phyloP scores from a whole-genome alignment of 2,797 vertebrate species.

The Peromyscus nudipes region DNA sequence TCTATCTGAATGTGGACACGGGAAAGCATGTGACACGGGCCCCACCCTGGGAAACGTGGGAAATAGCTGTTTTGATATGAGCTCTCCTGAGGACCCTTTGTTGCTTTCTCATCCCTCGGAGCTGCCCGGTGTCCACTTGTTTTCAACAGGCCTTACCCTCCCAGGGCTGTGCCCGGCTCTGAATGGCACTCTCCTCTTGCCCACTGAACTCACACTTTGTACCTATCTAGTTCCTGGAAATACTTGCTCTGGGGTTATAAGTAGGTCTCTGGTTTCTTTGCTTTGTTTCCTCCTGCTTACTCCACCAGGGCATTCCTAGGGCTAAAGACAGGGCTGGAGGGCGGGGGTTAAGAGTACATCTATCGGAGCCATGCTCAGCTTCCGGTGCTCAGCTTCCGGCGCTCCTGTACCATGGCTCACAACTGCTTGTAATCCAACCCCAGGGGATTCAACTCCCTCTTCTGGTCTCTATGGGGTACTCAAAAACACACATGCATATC shows the following conservation, averaged over 20 bases:
- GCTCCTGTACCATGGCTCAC: background rate
- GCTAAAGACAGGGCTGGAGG: background rate
- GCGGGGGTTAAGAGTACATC: background rate
- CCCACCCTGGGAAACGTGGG: background rate
- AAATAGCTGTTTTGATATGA: background rate
- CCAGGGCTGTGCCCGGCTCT: background rate
- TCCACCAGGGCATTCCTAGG: background rate
- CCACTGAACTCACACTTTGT: background rate
- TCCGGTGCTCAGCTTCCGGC: background rate
- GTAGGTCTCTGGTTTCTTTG: background rate
- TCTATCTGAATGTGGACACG: slow-evolving; percentile 28
- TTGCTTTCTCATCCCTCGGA: background rate
- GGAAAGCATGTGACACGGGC: background rate
- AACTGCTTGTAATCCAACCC: background rate
- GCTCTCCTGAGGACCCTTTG: background rate
- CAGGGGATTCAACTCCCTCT: background rate
- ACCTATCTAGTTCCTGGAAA: background rate
- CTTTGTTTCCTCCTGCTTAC: background rate
- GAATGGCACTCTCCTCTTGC: background rate
- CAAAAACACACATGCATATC: no score
- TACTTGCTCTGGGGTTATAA: background rate
- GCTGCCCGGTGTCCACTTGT: background rate
- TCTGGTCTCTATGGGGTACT: background rate
- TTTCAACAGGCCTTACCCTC: background rate
- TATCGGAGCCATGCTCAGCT: background rate